Conservation (phyloP, 2,888 invertebrate genomes). For the Cecidostiba fungosa region DNA sequence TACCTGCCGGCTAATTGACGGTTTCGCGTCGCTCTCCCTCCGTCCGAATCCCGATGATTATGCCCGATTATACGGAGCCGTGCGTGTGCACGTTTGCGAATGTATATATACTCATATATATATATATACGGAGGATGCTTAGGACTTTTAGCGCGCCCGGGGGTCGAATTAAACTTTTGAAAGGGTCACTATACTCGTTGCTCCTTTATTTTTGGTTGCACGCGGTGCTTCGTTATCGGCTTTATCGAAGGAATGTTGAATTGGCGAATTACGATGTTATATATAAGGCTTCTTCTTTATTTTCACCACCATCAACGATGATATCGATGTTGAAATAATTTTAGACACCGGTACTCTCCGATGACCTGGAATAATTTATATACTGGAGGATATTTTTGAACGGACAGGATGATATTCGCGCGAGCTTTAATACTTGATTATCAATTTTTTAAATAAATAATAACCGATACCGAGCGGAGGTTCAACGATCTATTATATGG, state of each 20-base stretch:
- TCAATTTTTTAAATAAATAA: neutral
- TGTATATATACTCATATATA: neutral
- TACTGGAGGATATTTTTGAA: neutral
- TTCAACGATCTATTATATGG: neutral
- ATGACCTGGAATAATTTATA: neutral
- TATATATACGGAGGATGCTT: neutral
- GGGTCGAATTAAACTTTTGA: constrained; percentile 10
- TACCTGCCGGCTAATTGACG: constrained; percentile 46
- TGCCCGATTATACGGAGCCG: constrained; percentile 32
- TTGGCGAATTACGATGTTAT: neutral
- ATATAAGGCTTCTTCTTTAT: neutral
- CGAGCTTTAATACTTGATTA: neutral
- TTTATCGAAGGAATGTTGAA: neutral
- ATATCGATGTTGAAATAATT: neutral
- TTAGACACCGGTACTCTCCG: neutral
- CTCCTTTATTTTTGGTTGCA: neutral
- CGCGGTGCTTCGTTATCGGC: too few relatives aligned
- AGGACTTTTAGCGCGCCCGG: neutral
- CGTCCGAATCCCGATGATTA: constrained; percentile 72
- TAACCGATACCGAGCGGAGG: neutral
- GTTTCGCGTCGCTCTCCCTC: constrained; percentile 26
- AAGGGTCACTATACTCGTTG: neutral
- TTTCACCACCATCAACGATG: neutral
- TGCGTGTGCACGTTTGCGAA: neutral
- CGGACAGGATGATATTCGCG: neutral